phyloP scores from a whole-genome alignment of 2,888 invertebrate genomes.

The Phortica magna region DNA sequence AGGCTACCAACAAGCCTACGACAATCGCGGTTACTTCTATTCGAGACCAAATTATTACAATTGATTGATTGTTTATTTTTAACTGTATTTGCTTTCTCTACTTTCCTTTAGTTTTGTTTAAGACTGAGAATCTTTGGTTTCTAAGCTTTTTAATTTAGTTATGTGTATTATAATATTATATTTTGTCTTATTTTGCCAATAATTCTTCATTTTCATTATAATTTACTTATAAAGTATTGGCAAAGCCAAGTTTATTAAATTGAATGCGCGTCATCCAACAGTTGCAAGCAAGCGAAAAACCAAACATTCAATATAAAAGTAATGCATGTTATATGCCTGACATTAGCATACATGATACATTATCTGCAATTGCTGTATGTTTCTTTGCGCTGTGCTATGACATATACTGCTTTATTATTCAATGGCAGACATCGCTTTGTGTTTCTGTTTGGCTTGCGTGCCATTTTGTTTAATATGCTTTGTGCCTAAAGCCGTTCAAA shows the following conservation, averaged over 20 bases:
- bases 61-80: conserved; percentile 15
- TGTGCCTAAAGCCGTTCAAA: too few species aligned
- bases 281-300: too few species aligned
- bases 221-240: not conserved
- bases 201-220: conserved; percentile 16
- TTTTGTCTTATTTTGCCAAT: conserved; percentile 26
- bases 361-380: conserved; percentile 1
- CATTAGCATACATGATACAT: not conserved
- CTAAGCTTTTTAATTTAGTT: too few species aligned
- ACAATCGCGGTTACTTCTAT: conserved; percentile 37
- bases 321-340: too few species aligned
- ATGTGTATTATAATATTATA: too few species aligned
- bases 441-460: too few species aligned
- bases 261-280: too few species aligned
- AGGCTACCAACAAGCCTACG: conserved; percentile 40
- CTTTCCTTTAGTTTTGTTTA: conserved; percentile 11
- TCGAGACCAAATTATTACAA: conserved; percentile 28
- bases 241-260: too few species aligned
- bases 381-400: not conserved
- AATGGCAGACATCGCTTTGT: too few species aligned
- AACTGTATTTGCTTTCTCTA: too few species aligned
- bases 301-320: too few species aligned
- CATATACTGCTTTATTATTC: not conserved
- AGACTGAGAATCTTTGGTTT: not conserved
- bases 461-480: too few species aligned